Evolutionary conservation across 2,113 vertebrate genomes (phyloP), one percentile per base, ranked within the genome.

Genomic region (Capricornis sumatraensis): DNA sequence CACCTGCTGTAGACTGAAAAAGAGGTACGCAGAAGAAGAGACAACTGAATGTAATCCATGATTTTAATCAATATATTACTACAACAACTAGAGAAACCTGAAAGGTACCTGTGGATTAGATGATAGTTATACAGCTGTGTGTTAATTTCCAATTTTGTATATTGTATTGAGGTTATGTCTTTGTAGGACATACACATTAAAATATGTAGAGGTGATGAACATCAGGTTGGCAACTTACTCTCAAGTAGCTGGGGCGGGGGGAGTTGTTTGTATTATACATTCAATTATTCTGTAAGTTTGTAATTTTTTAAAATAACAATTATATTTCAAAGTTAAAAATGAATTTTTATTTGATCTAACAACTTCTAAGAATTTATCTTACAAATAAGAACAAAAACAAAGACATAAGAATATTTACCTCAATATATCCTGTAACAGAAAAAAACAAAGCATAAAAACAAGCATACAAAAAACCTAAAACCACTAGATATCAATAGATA

Each of bases 271-370:
- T 83, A 53, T 23, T 47, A 16, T 78, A 93, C 5, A 60, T 94
- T 76, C 74, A 94, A 76, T 62, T 90, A 87, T 58, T 93, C 43
- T 81, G 19, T 84, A 55, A 89, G 3, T 83, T 2, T 84, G 15
- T 53, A 71, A 88, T 76, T 76, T 81, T 87, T 92, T 40, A n/a
- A 91, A 96, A 47, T 92, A 92, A 89, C 62, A 57, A 82, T 43
- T 79, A 43, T 57, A 43, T 43, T 52, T 64, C 60, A 88, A 89
- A 94, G 64, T 52, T 62, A 28, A 58, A 74, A 88, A 96, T 27
- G 36, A 82, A 83, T n/a, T 62, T 88, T 30, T 62, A 78, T 74
- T 36, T 62, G 28, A 62, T 30, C 28, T 86, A 19, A 71, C 27
- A 74, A 91, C 47, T 92, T 88, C 60, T 88, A 88, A 81, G 43